A percentile compares a stretch with the other conserved stretches of the same genome.
Conservation (phyloP, 2,888 invertebrate species). For the Mesorhabditis spiculigera region DNA sequence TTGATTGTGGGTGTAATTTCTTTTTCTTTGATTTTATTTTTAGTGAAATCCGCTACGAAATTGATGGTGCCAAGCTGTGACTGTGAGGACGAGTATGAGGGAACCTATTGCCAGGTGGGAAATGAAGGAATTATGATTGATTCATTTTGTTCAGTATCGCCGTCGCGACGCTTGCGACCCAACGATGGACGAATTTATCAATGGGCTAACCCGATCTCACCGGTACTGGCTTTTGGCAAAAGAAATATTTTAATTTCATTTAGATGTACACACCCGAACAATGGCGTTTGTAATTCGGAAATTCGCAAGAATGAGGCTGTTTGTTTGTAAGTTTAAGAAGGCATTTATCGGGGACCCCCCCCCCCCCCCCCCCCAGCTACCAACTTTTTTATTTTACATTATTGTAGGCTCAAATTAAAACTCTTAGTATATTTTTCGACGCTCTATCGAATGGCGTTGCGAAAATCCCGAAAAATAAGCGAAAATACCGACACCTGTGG, state of each 20-base stretch:
- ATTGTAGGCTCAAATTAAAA: neutral
- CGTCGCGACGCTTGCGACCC: neutral
- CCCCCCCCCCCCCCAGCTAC: neutral
- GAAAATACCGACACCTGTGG: no score
- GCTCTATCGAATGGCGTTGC: no score
- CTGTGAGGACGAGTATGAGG: conserved; percentile 2
- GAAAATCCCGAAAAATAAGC: no score
- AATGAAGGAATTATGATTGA: no score
- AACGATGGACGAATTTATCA: neutral
- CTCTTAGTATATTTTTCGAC: neutral
- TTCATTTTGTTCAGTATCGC: neutral
- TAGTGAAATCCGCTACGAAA: neutral
- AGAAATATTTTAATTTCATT: neutral
- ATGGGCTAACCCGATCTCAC: neutral
- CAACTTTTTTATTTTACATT: neutral
- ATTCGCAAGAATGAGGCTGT: neutral
- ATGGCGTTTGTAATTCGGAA: conserved; percentile 1
- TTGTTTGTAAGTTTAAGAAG: neutral
- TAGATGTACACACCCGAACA: neutral
- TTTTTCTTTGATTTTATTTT: neutral
- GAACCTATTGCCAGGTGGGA: neutral
- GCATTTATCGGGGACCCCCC: neutral
- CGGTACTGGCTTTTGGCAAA: neutral
- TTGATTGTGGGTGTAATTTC: neutral
- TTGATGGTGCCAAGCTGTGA: neutral